Base-by-base conservation (phyloP, 23 tunicate species). In the Botrylloides violaceus region DNA sequence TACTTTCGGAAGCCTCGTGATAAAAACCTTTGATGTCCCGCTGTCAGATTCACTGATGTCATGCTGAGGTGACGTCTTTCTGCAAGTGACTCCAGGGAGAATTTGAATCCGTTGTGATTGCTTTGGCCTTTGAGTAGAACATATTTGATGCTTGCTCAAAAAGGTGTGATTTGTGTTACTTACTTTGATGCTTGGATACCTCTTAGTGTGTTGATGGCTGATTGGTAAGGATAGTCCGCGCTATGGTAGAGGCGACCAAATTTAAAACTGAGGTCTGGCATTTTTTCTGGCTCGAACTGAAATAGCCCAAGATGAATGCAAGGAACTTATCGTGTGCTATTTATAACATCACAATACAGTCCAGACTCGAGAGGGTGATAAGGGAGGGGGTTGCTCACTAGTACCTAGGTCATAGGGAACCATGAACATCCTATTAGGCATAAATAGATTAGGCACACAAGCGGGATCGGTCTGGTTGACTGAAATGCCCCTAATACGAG, bases 281-380 rank as follows among this genome's bases (percentile, higher is more conserved):
- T 25, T 29, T 79, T 85, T 66, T 79, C 84, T n/a, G 94, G 85
- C 35, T 85, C 94, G 57, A 85, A 64, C 94, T 85, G 70, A 18
- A 53, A 73, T 22, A 15, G 55, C 27, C 15, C 53, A 15, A 43
- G n/a, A n/a, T n/a, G n/a, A n/a, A n/a, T n/a, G n/a, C n/a, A n/a
- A n/a, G n/a, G n/a, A n/a, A n/a, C n/a, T n/a, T n/a, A n/a, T n/a
- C n/a, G n/a, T n/a, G n/a, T n/a, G n/a, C n/a, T n/a, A n/a, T n/a
- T n/a, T n/a, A n/a, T n/a, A n/a, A n/a, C n/a, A n/a, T n/a, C n/a
- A n/a, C n/a, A n/a, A n/a, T n/a, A n/a, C n/a, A n/a, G n/a, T n/a
- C n/a, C n/a, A n/a, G n/a, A n/a, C n/a, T n/a, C n/a, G n/a, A n/a
- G n/a, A n/a, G n/a, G n/a, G n/a, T n/a, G n/a, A n/a, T n/a, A n/a